Base-by-base conservation (phyloP, 2,888 invertebrate species). In the Pteria penguin region DNA sequence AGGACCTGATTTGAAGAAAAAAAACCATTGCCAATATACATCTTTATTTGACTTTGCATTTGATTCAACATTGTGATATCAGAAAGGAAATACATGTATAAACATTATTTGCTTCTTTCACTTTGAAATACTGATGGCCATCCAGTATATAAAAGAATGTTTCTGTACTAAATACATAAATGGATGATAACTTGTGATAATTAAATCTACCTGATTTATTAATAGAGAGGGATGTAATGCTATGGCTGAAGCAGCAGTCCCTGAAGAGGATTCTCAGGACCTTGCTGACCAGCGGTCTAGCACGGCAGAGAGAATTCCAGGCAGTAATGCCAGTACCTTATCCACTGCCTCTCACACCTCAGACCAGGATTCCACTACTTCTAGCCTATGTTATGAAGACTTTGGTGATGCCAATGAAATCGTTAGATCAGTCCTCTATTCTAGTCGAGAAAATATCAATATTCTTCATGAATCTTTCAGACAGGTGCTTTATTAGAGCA, bases 401-500 rank as follows among this genome's bases (percentile, higher is more conserved):
- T 88, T 90, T 72, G 85, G 84, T 33, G 75, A 82, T 45, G 90
- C 91, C 74, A 88, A 90, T 68, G 89, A 89, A 67, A 95, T 97
- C 72, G 97, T 97, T 0, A 95, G 96, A 62, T 96, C 97, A 87
- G 97, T 98, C 24, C 93, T 98, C 57, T 97, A 97, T 90, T 94
- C 95, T 32, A 96, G 95, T 55, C 94, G 97, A 63, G 97, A 97
- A 84, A 97, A 98, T 92, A 95, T 98, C 4, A 97, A 98, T 93
- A 96, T 98, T 90, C 95, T 98, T 32, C 96, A 98, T 88, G 98
- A 98, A 93, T 94, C 98, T 74, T 96, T 97, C 91, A 94, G 98
- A 32, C 97, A 98, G 93, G 93, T 92, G 75, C 63, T 24, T 32
- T 8, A 29, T 11, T 29, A 61, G 32, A 8, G 31, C n/a, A 61